Conservation (phyloP, 2,888 invertebrate species). For the Trachelus tabidus region DNA sequence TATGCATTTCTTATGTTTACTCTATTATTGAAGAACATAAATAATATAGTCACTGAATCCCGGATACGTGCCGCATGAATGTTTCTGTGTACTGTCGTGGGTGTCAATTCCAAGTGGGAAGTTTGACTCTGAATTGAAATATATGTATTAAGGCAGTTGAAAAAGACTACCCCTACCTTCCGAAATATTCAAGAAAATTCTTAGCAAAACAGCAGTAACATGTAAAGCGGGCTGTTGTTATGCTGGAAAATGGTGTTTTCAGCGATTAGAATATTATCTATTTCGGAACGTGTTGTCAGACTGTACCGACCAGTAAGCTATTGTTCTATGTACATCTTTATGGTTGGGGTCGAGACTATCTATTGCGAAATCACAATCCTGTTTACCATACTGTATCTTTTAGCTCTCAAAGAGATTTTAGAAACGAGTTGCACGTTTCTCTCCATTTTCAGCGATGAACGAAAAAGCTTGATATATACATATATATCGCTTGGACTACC, state of each 20-base stretch:
- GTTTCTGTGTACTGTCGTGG: neutral
- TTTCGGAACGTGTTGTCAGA: neutral
- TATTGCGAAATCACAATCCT: neutral
- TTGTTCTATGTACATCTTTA: neutral
- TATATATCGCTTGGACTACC: neutral
- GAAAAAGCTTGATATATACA: neutral
- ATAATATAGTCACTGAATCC: neutral
- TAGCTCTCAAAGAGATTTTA: neutral
- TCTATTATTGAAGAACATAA: neutral
- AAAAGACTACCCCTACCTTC: no score
- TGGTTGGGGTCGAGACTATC: neutral
- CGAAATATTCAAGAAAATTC: no score
- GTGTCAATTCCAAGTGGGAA: neutral
- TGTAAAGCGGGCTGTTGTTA: no score
- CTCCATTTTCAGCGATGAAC: neutral
- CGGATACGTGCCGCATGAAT: neutral
- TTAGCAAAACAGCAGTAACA: no score
- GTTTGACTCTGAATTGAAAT: neutral
- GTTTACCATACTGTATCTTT: neutral
- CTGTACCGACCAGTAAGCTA: neutral
- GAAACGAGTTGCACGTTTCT: neutral
- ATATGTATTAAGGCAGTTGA: neutral
- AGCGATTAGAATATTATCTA: neutral
- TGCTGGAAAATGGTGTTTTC: no score
- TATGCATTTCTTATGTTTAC: neutral